These are phyloP conservation scores for Cephus rjabovi DNA, from an alignment of 2,888 invertebrate species.

Conservation along the genomic window DNA sequence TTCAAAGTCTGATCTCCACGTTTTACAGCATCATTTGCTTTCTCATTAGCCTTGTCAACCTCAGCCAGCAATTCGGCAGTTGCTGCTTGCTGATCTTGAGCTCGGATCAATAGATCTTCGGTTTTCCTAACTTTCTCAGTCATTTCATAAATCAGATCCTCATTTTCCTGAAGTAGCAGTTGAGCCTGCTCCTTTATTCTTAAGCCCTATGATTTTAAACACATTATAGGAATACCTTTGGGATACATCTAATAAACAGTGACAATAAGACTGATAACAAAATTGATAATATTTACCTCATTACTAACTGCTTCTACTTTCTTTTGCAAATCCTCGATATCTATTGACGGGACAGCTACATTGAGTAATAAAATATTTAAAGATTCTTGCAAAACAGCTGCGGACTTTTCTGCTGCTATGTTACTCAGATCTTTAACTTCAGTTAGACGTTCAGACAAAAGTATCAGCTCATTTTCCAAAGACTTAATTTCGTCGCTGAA, in stretches of 20 bases:
- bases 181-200: slow-evolving; percentile 73
- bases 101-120: slow-evolving; percentile 75
- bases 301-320: slow-evolving; percentile 77
- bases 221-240: background rate
- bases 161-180: slow-evolving; percentile 70
- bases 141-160: slow-evolving; percentile 72
- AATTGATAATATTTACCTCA: slow-evolving; percentile 69
- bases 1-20: slow-evolving; percentile 85
- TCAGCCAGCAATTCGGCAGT: slow-evolving; percentile 84
- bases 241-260: background rate
- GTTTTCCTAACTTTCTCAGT: slow-evolving; percentile 76
- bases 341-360: slow-evolving; percentile 81
- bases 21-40: slow-evolving; percentile 85
- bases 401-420: slow-evolving; percentile 80
- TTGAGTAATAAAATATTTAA: slow-evolving; percentile 83
- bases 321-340: slow-evolving; percentile 76
- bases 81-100: slow-evolving; percentile 78
- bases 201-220: slow-evolving; percentile 55
- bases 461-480: slow-evolving; percentile 75
- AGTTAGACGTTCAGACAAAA: slow-evolving; percentile 77
- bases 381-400: slow-evolving; percentile 84
- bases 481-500: slow-evolving; percentile 76
- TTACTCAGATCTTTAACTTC: slow-evolving; percentile 78
- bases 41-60: slow-evolving; percentile 79
- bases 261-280: background rate